Evolutionary conservation across 1,140 invertebrate species (phyloP).

Genomic region (Microplitis demolitor): DNA sequence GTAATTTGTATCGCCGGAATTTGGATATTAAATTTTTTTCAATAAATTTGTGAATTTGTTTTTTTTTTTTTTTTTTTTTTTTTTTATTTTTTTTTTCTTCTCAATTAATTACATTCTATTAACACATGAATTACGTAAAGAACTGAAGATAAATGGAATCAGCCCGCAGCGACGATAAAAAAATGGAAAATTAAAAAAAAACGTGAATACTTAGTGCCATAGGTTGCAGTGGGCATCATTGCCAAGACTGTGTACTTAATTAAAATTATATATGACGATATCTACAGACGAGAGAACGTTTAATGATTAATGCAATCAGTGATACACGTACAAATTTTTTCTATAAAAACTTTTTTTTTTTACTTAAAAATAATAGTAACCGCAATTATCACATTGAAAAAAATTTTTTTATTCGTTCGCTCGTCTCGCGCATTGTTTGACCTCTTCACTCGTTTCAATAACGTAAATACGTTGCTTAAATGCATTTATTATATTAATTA

Average conservation of each 20-base stretch:
- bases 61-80: neutral
- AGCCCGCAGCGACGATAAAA: slow-evolving; percentile 18
- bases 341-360: too few relatives aligned
- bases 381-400: too few relatives aligned
- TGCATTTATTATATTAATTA: too few relatives aligned
- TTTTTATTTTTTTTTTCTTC: neutral
- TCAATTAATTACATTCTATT: neutral
- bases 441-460: too few relatives aligned
- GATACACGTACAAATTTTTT: too few relatives aligned
- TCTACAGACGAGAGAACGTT: slow-evolving; percentile 18
- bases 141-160: neutral
- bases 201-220: slow-evolving; percentile 63
- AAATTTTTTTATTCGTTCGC: too few relatives aligned
- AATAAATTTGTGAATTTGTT: neutral
- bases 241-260: slow-evolving; percentile 60
- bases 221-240: slow-evolving; percentile 50
- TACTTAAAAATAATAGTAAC: too few relatives aligned
- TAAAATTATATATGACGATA: slow-evolving; percentile 35
- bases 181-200: slow-evolving; percentile 14
- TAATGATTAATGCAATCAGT: slow-evolving; percentile 17
- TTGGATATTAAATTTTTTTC: too few relatives aligned
- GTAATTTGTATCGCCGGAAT: too few relatives aligned
- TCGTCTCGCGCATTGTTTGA: too few relatives aligned
- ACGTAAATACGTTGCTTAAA: too few relatives aligned
- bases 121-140: neutral